phyloP scores from a whole-genome alignment of 2,113 vertebrate species.

The Illadopsis cleaveri region DNA sequence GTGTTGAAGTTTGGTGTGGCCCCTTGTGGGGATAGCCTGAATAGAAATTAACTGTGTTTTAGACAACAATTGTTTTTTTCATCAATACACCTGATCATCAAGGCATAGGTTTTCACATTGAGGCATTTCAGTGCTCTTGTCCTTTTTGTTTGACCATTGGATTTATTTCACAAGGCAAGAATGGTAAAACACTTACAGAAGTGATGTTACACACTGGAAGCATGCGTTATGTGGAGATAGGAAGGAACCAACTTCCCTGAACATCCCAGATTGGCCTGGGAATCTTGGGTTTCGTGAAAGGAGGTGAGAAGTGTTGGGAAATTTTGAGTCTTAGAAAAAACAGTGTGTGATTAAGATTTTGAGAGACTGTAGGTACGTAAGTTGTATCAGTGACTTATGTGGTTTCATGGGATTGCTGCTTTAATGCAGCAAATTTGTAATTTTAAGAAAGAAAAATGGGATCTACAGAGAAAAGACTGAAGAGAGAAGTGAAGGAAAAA shows the following conservation, averaged over 20 bases:
- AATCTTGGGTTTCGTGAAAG: not conserved
- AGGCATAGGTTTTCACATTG: not conserved
- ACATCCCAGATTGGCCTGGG: not conserved
- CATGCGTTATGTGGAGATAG: not conserved
- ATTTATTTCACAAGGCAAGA: not conserved
- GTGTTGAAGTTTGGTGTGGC: not conserved
- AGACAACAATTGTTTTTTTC: not conserved
- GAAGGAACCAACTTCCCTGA: not conserved
- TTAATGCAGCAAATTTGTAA: not conserved
- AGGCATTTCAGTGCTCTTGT: not conserved
- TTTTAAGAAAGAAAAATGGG: not conserved
- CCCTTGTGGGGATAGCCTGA: not conserved
- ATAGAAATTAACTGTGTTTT: not conserved
- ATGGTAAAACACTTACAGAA: not conserved
- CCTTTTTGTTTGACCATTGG: not conserved
- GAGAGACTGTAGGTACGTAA: not conserved
- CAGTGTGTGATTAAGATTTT: not conserved
- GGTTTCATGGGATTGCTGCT: not conserved
- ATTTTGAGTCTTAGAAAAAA: not conserved
- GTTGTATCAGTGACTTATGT: not conserved
- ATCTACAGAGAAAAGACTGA: not conserved
- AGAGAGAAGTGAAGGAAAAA: not conserved
- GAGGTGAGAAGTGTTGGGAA: not conserved
- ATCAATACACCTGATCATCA: rapidly evolving
- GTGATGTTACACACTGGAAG: not conserved